These are phyloP conservation scores for Chrysocyon brachyurus DNA, from an alignment of 2,797 vertebrate genomes.

Conservation along the genomic window DNA sequence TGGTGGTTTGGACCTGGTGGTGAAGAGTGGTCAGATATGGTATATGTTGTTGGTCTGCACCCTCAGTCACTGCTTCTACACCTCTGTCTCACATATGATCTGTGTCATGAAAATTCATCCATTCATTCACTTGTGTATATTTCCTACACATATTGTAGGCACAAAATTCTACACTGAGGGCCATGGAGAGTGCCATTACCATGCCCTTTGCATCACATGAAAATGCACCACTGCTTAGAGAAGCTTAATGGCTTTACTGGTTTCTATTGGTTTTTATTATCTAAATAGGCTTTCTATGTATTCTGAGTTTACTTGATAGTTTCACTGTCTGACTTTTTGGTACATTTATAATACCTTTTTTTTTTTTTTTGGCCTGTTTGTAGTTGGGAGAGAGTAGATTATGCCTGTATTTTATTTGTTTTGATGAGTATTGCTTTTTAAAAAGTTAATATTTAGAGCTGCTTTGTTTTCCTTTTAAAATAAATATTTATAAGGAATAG, in stretches of 20 bases:
- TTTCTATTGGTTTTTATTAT: neutral
- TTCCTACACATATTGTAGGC: neutral
- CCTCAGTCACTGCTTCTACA: neutral
- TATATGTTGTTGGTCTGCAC: neutral
- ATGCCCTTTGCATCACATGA: neutral
- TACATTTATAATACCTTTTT: neutral
- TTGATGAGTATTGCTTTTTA: neutral
- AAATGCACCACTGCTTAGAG: neutral
- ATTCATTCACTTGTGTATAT: neutral
- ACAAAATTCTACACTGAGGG: neutral
- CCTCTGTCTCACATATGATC: neutral
- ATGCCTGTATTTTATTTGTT: neutral
- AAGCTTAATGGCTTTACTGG: neutral
- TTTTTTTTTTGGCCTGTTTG: neutral
- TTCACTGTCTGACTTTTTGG: neutral
- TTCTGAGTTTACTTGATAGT: neutral
- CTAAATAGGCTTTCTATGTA: neutral
- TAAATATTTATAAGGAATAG: neutral
- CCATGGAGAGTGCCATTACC: neutral
- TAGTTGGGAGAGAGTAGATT: neutral
- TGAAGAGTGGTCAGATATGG: neutral
- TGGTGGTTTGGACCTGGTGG: neutral
- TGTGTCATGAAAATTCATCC: neutral
- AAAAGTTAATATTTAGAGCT: slow-evolving; percentile 21
- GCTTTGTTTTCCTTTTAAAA: slow-evolving; percentile 18